phyloP scores from a whole-genome alignment of 2,113 vertebrate genomes.

The Puma concolor region DNA sequence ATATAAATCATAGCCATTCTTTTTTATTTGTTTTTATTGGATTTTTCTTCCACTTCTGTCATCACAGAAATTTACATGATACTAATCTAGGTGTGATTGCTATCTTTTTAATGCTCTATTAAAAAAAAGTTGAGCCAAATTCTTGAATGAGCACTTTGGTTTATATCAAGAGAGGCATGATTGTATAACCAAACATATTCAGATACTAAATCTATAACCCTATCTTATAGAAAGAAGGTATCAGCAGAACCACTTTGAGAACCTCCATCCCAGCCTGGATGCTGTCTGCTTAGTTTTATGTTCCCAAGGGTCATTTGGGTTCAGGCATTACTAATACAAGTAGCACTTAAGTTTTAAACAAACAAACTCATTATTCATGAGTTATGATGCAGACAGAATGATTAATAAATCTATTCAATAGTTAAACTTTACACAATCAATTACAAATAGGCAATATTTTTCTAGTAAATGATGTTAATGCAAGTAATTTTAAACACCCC shows the following conservation, averaged over 20 bases:
- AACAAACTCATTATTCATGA: not conserved
- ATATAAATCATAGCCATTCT: slow-evolving; percentile 32
- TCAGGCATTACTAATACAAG: not conserved
- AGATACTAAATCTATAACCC: not conserved
- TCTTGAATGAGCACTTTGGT: not conserved
- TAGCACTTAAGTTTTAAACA: not conserved
- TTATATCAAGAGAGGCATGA: not conserved
- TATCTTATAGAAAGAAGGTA: not conserved
- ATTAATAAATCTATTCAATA: not conserved
- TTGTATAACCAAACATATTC: not conserved
- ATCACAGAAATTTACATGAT: slow-evolving; percentile 10
- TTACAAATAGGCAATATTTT: not conserved
- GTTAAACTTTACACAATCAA: not conserved
- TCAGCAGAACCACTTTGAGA: not conserved
- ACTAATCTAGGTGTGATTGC: slow-evolving; percentile 23
- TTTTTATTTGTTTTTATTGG: slow-evolving; percentile 16
- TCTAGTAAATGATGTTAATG: not conserved
- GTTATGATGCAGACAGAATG: not conserved
- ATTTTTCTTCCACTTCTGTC: not conserved
- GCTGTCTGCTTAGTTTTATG: not conserved
- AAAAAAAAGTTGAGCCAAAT: not conserved
- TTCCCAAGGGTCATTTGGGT: not conserved
- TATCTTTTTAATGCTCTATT: slow-evolving; percentile 56
- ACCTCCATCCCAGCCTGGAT: not conserved
- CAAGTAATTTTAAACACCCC: not conserved